Percentiles rank a stretch among this genome's conserved stretches.
Evolutionary conservation across 2,888 invertebrate species (phyloP).

Genomic region (Octonoba sinensis): DNA sequence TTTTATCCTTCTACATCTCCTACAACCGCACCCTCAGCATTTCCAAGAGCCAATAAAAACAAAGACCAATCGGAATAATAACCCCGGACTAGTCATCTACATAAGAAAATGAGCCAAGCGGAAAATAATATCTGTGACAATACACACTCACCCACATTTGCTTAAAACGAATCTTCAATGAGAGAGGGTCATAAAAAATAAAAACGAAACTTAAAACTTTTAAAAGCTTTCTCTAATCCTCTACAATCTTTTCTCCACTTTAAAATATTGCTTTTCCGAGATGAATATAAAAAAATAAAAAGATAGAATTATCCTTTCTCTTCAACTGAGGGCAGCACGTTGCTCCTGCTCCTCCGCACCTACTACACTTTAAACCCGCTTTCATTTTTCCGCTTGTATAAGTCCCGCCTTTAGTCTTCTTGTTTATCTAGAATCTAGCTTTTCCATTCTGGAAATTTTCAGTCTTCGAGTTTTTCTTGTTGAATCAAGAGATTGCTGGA

Average conservation of each 20-base stretch:
- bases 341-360: background rate
- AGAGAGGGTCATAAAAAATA: conserved; percentile 5
- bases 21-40: too few relatives aligned
- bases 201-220: conserved; percentile 8
- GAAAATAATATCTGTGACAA: conserved; percentile 28
- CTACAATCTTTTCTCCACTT: conserved; percentile 40
- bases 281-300: conserved; percentile 31
- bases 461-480: conserved; percentile 46
- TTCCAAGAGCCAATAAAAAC: too few relatives aligned
- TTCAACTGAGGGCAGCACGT: background rate
- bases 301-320: conserved; percentile 41
- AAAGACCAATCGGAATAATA: too few relatives aligned
- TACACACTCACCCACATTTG: conserved; percentile 24
- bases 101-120: conserved; percentile 22
- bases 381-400: conserved; percentile 56
- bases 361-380: conserved; percentile 3
- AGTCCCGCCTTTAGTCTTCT: conserved; percentile 33
- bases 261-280: conserved; percentile 49
- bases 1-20: background rate
- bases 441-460: conserved; percentile 44
- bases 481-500: conserved; percentile 55
- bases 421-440: conserved; percentile 50
- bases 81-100: conserved; percentile 11
- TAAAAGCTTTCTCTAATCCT: conserved; percentile 41
- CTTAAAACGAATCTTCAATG: conserved; percentile 25